These are phyloP conservation scores for Pogonognathellus flavescens DNA, from an alignment of 1,140 invertebrate genomes.

Conservation along the genomic window DNA sequence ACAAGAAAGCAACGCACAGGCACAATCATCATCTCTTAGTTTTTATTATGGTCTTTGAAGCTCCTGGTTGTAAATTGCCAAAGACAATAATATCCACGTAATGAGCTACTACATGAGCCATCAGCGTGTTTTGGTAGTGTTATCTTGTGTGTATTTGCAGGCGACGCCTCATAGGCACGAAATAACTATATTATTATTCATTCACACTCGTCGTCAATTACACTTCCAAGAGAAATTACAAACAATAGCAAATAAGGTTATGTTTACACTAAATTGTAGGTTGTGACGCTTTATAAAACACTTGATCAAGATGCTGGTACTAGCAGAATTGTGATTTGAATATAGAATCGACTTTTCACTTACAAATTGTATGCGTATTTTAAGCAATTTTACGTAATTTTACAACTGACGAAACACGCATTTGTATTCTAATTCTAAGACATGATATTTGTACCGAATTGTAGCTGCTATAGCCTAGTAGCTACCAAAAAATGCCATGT, in stretches of 20 bases:
- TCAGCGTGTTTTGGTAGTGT: background rate
- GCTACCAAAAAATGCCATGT: too few species aligned
- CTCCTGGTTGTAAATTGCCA: background rate
- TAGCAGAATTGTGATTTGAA: too few species aligned
- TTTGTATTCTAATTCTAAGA: too few species aligned
- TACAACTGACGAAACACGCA: too few species aligned
- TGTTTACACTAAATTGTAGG: conserved; percentile 17
- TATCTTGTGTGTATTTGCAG: background rate
- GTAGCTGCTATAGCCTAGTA: too few species aligned
- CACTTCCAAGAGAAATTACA: background rate
- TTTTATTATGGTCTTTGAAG: too few species aligned
- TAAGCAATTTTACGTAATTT: too few species aligned
- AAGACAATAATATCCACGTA: background rate
- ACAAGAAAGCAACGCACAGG: too few species aligned
- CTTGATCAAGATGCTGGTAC: background rate
- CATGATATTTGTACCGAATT: too few species aligned
- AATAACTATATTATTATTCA: background rate
- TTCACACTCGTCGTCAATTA: background rate
- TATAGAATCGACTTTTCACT: too few species aligned
- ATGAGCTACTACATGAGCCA: background rate
- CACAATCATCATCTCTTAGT: too few species aligned
- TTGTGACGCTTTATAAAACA: background rate
- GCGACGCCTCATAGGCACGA: conserved; percentile 20
- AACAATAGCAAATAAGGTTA: background rate
- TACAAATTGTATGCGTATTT: too few species aligned